Percentiles rank a stretch among this genome's conserved stretches.
phyloP scores from a whole-genome alignment of 2,888 invertebrate genomes.

The Caenorhabditis sp. region DNA sequence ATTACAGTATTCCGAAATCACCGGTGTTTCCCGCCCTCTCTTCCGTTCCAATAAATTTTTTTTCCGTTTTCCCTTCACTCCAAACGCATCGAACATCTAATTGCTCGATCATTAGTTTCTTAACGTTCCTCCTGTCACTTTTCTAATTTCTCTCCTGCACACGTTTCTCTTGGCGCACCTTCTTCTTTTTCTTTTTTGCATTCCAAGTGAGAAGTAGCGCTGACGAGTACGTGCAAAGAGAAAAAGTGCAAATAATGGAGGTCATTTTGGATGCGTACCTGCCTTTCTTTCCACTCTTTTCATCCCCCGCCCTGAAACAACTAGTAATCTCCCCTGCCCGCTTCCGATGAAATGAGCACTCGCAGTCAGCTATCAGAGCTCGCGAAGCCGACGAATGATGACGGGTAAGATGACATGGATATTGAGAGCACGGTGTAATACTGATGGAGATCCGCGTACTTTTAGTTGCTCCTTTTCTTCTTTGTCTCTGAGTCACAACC shows the following conservation, averaged over 20 bases:
- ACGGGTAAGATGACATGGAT: slow-evolving; percentile 25
- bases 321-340: not conserved
- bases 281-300: not conserved
- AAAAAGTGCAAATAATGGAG: slow-evolving; percentile 50
- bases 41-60: too few relatives aligned
- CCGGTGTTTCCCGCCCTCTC: too few relatives aligned
- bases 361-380: not conserved
- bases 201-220: not conserved
- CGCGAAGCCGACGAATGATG: slow-evolving; percentile 1
- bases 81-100: too few relatives aligned
- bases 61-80: too few relatives aligned
- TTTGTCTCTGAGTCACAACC: slow-evolving; percentile 9
- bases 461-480: not conserved
- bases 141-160: too few relatives aligned
- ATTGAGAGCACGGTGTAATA: slow-evolving; percentile 8
- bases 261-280: slow-evolving; percentile 42
- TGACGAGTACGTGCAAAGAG: not conserved
- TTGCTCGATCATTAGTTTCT: too few relatives aligned
- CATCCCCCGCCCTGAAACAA: not conserved
- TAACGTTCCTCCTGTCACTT: not conserved
- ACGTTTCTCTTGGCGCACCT: too few relatives aligned
- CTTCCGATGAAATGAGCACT: slow-evolving; percentile 1
- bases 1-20: too few relatives aligned
- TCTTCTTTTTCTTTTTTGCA: not conserved
- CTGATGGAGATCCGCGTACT: slow-evolving; percentile 21